Base-by-base conservation (phyloP, 2,113 vertebrate genomes). In the Ammodytes marinus region DNA sequence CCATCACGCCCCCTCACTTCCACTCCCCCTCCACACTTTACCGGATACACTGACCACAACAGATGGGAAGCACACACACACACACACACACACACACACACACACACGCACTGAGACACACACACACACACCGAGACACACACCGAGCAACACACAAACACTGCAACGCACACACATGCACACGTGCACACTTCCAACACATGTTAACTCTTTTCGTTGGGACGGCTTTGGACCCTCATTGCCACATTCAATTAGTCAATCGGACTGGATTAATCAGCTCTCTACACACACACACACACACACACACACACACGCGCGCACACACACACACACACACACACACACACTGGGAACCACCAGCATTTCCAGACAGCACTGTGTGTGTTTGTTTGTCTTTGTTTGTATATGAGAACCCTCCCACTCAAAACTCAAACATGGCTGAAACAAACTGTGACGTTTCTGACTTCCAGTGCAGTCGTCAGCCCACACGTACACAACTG, bases 171-270 rank as follows among this genome's bases (percentile, higher is more conserved):
- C 55, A 53, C 46, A 53, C 54, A 53, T 47, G 19, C 57, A 79
- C 75, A 64, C 79, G 63, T 60, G 40, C 76, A 84, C 46, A 55
- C 72, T 54, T 11, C 14, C 45, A 81, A 59, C 83, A 89, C 89
- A 86, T 91, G 86, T 82, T 83, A 58, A 60, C 57, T 82, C 70
- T 69, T 86, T 81, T 77, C 68, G 66, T 86, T 50, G 74, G 80
- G 46, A 54, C 4, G n/a, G 82, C 73, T 86, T 76, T 85, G 88
- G 77, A 86, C 70, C 74, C 72, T 73, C 40, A 27, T 83, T 91
- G 91, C 90, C 82, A 89, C 74, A 85, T 69, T 88, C 80, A 86
- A 87, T 90, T 90, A 90, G 80, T 80, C 76, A 54, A 68, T 75
- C 80, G 84, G 75, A 85, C 65, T 74, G 68, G 73, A 69, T 61